Evolutionary conservation across 2,113 vertebrate species (phyloP), one percentile per base, ranked within the genome.

Genomic region (Scatophagus argus): DNA sequence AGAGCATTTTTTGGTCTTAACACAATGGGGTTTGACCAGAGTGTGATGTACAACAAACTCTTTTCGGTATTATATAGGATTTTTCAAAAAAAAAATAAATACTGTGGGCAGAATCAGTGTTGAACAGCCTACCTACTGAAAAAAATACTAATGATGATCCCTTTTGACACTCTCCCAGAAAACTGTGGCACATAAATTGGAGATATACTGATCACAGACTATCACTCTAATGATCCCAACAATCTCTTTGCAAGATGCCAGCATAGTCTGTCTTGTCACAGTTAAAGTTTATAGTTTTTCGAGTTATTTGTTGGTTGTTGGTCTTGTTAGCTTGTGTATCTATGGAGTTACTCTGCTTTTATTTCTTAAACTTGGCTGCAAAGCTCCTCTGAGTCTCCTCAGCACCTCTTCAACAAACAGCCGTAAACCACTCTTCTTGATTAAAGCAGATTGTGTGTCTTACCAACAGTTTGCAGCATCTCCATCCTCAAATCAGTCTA

Each of bases 401-500:
- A 52, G 69, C 59, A 19, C 54, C 51, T 44, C 56, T 27, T 41
- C 23, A 31, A 16, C 64, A 70, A 59, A 47, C 38, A 43, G 55
- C 43, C 21, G 29, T 59, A 74, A 58, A 68, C 36, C 58, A 73
- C 66, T 59, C 32, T 21, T 25, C 68, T 16, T 38, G 63, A 77
- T 80, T 58, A 68, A 73, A 75, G 38, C 44, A 49, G 31, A 31
- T 41, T 23, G 31, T 47, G 25, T 54, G 9, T 0, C 54, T 79
- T 47, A 75, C 34, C 25, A 44, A 23, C 71, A 62, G 69, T 79
- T 77, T 70, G 44, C 64, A 52, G 23, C 54, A 29, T 76, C 71
- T 58, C 54, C 17, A 31, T 11, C 54, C 54, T 32, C 39, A 75
- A 67, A 72, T 79, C 58, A 77, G 52, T 38, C 39, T 74, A 64